These are phyloP conservation scores for Rattus norvegicus DNA, from an alignment of 2,113 vertebrate genomes.

Conservation along the genomic window DNA sequence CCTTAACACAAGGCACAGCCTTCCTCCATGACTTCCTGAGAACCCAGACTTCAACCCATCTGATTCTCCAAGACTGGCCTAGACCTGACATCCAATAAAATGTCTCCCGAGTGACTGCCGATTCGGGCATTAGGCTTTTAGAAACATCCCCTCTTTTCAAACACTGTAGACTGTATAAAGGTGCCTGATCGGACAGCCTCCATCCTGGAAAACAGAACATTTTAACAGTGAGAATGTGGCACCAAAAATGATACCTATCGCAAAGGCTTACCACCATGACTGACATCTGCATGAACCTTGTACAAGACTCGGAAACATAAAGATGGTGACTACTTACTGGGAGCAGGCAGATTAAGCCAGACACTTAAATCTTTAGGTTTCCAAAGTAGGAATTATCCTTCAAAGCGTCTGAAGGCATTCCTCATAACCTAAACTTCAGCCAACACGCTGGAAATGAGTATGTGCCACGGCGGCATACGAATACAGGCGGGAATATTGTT, in stretches of 20 bases:
- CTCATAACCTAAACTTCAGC: background rate
- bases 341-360: background rate
- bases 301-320: background rate
- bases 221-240: background rate
- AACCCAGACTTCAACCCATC: background rate
- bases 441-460: background rate
- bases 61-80: background rate
- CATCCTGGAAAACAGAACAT: slow-evolving; percentile 61
- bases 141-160: background rate
- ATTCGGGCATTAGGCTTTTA: background rate
- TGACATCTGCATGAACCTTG: background rate
- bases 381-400: background rate
- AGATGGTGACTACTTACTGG: background rate
- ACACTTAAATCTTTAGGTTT: background rate
- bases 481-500: background rate
- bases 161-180: slow-evolving; percentile 11
- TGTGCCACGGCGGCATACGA: background rate
- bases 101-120: background rate
- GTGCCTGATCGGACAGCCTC: background rate
- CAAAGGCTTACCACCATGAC: background rate
- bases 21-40: background rate
- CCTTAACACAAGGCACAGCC: background rate
- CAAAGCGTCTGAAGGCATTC: background rate
- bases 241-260: background rate
- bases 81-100: background rate